Conservation (phyloP, 2,113 vertebrate genomes). For the Fregetta grallaria region DNA sequence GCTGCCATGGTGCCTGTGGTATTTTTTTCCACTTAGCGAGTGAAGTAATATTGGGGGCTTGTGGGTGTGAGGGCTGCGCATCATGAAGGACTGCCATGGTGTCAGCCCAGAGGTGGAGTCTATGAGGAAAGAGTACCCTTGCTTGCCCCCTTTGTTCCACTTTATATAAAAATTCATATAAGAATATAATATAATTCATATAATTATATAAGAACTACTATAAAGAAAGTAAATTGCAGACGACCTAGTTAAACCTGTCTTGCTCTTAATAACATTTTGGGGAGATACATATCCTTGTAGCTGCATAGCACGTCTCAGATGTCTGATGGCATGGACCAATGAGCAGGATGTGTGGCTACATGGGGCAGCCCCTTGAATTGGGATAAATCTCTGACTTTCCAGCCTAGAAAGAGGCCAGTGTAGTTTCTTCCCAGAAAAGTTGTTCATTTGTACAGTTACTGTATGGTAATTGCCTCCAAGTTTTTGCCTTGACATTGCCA, state of each 20-base stretch:
- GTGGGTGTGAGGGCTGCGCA: background rate
- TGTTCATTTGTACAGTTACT: background rate
- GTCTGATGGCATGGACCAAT: background rate
- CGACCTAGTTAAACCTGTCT: background rate
- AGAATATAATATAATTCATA: too few relatives aligned
- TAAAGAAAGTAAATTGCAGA: background rate
- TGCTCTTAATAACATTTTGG: background rate
- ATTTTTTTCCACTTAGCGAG: background rate
- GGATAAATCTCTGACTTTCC: background rate
- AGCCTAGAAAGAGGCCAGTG: background rate
- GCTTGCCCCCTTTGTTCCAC: background rate
- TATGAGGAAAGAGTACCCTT: background rate
- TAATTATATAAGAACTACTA: background rate
- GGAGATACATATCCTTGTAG: background rate
- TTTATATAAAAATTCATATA: background rate
- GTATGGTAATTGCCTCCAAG: background rate
- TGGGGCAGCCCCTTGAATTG: background rate
- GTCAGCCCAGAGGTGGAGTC: background rate
- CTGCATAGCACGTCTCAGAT: background rate
- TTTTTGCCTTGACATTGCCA: background rate
- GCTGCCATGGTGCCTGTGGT: background rate
- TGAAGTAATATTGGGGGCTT: background rate
- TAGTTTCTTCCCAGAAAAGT: background rate
- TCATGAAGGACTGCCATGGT: background rate
- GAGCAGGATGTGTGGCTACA: background rate